A percentile compares a stretch with the other conserved stretches of the same genome.
Evolutionary conservation across 2,888 invertebrate genomes (phyloP).

Genomic region (Eremobia ochroleuca): DNA sequence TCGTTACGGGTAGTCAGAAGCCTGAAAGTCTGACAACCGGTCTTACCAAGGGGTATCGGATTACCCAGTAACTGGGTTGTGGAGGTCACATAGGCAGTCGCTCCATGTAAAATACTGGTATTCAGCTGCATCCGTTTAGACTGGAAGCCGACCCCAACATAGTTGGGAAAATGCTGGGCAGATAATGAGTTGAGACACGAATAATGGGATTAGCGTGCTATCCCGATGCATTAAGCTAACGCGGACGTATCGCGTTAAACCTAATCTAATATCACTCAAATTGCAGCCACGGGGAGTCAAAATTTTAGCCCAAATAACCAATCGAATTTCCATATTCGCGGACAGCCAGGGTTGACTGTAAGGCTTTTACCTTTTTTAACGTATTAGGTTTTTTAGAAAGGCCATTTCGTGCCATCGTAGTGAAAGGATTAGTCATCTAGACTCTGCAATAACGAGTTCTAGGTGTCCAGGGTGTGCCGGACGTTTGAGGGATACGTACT

Average conservation of each 20-base stretch:
- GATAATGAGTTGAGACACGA: conserved; percentile 9
- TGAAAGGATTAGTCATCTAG: not conserved
- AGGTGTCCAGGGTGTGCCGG: too few species aligned
- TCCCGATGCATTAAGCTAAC: conserved; percentile 63
- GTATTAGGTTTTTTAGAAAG: too few species aligned
- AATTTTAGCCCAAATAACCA: conserved; percentile 69
- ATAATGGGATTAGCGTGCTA: conserved; percentile 33
- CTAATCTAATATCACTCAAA: conserved; percentile 67
- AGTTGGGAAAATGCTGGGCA: too few species aligned
- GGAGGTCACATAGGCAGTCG: too few species aligned
- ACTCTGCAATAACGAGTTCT: not conserved
- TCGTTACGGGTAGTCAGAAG: too few species aligned
- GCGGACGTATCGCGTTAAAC: conserved; percentile 61
- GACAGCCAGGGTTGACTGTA: conserved; percentile 57
- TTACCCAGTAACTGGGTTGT: too few species aligned
- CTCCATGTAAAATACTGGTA: too few species aligned
- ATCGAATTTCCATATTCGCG: conserved; percentile 75
- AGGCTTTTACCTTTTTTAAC: not conserved
- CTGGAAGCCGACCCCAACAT: too few species aligned
- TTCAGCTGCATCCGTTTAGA: too few species aligned
- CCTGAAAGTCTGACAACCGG: too few species aligned
- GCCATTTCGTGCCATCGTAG: not conserved
- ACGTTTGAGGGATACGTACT: not conserved
- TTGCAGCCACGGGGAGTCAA: conserved; percentile 68
- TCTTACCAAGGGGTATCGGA: too few species aligned